Conservation (phyloP, 2,113 vertebrate genomes). For the Maccullochella peelii region DNA sequence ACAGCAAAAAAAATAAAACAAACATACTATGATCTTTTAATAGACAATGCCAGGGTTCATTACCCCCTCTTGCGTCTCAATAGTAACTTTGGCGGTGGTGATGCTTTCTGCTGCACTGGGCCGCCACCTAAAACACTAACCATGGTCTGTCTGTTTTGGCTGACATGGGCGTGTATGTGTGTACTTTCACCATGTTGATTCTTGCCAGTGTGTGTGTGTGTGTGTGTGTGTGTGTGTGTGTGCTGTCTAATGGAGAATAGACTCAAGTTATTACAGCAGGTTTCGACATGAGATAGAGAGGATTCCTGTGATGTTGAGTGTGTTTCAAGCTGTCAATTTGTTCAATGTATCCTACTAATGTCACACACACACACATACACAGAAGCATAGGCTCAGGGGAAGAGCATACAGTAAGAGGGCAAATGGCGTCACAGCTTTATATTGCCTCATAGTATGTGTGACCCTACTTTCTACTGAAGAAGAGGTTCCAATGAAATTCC, state of each 20-base stretch:
- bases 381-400: constrained; percentile 24
- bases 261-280: not conserved
- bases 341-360: constrained; percentile 12
- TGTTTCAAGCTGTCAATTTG: constrained; percentile 10
- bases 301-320: not conserved
- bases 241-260: not conserved
- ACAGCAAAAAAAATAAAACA: not conserved
- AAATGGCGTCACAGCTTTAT: constrained; percentile 21
- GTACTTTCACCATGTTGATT: not conserved
- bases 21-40: not conserved
- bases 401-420: constrained; percentile 44
- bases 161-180: no score
- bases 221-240: constrained; percentile 10
- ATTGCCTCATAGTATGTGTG: no score
- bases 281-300: not conserved
- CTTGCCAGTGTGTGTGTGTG: not conserved
- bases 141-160: not conserved
- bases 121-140: constrained; percentile 43
- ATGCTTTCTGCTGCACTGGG: constrained; percentile 72
- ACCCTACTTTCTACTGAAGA: no score
- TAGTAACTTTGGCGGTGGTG: constrained; percentile 63
- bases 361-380: not conserved
- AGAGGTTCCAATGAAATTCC: no score
- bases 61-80: no score
- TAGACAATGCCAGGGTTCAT: not conserved